Evolutionary conservation across 2,797 vertebrate genomes (phyloP), one percentile per base, ranked within the genome.

Genomic region (Coranthus polyacanthus): DNA sequence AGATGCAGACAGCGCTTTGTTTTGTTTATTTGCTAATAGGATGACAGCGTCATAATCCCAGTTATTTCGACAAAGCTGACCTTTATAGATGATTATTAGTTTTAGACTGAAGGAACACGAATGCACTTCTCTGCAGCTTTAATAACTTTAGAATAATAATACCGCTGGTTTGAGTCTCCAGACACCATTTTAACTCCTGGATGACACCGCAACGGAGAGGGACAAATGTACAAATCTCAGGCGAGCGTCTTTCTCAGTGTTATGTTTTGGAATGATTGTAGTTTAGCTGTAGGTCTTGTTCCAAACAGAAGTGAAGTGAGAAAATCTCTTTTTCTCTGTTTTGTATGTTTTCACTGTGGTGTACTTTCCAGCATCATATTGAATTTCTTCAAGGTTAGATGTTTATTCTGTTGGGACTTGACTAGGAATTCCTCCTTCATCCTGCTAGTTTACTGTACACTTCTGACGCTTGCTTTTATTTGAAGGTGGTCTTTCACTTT

Each of bases 311-410:
- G 6, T 55, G 16, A 75, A 67, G 44, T 66, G 56, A 64, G 46
- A 71, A 68, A 59, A 52, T 51, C 15, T 21, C n/a, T 65, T 57
- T 50, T 57, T 53, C 39, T 68, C 49, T 68, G 15, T 82, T 26
- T 53, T 43, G 52, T 68, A 58, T 76, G 55, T 72, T 68, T 79
- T 67, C 64, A 53, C 49, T 51, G n/a, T 17, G 8, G 46, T 6
- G 7, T 47, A 17, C 60, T 70, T 58, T 56, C 70, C 83, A 78
- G 50, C 49, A 18, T 67, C 52, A 13, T 79, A 81, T 79, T 68
- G 67, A 78, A 64, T 68, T 57, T 39, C 57, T 81, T 0, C 0
- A 43, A 69, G 66, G 53, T 76, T 64, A 70, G 29, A 81, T 32
- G 54, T 72, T 86, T 72, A 21, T 51, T 73, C 78, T 55, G 12